Evolutionary conservation across 2,113 vertebrate species (phyloP).

Genomic region (Pagrus major): DNA sequence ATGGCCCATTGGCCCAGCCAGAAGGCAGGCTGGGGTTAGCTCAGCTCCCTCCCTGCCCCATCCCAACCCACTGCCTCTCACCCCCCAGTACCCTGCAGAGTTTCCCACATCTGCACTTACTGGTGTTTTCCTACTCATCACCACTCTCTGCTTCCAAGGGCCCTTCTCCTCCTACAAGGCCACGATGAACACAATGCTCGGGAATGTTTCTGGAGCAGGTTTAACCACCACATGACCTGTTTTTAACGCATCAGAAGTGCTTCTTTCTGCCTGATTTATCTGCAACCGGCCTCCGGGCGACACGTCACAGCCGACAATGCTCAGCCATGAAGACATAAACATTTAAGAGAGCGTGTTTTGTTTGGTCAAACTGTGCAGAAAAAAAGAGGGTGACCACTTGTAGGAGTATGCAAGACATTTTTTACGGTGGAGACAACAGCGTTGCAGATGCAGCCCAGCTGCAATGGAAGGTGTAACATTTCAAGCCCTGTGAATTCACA

Average conservation of each 20-base stretch:
- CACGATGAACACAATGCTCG: conserved; percentile 35
- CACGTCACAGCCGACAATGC: background rate
- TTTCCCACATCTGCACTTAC: conserved; percentile 86
- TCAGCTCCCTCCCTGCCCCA: conserved; percentile 75
- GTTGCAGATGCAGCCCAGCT: conserved; percentile 97
- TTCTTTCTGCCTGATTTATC: conserved; percentile 6
- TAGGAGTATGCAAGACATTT: conserved; percentile 75
- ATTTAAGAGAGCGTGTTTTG: conserved; percentile 29
- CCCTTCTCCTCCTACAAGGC: conserved; percentile 40
- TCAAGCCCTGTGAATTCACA: conserved; percentile 89
- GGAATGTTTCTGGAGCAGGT: conserved; percentile 41
- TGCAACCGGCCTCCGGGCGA: background rate
- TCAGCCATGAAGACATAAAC: conserved; percentile 49
- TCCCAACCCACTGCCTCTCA: conserved; percentile 56
- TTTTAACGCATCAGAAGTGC: background rate
- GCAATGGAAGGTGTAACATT: conserved; percentile 91
- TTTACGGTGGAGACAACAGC: conserved; percentile 89
- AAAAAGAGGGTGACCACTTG: conserved; percentile 48
- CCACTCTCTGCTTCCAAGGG: conserved; percentile 43
- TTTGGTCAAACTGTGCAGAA: conserved; percentile 73
- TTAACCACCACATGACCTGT: background rate
- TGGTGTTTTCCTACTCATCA: conserved; percentile 83
- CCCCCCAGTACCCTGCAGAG: conserved; percentile 81
- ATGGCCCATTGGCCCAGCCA: conserved; percentile 87
- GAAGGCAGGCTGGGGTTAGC: conserved; percentile 79